These are phyloP conservation scores for Aeoliscus strigatus DNA, from an alignment of 2,797 vertebrate species.

Conservation along the genomic window DNA sequence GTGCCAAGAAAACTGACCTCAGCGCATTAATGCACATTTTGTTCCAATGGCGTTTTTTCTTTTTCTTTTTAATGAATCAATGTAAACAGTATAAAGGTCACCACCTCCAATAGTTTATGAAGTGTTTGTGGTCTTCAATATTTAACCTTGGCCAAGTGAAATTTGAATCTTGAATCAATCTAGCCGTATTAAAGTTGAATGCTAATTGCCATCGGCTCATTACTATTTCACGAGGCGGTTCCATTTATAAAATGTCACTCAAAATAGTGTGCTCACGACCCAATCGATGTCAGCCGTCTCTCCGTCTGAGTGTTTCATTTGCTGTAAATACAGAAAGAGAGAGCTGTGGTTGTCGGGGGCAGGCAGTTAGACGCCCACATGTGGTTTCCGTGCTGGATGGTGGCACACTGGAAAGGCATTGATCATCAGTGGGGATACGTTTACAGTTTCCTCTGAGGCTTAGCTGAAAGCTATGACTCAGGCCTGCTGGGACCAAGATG, in stretches of 20 bases:
- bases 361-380: constrained; percentile 60
- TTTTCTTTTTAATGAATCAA: constrained; percentile 30
- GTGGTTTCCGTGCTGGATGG: constrained; percentile 57
- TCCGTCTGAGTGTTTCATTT: constrained; percentile 75
- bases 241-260: constrained; percentile 77
- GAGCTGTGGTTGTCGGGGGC: constrained; percentile 70
- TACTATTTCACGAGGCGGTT: constrained; percentile 69
- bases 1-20: too few relatives aligned
- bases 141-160: constrained; percentile 57
- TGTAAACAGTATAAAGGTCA: constrained; percentile 18
- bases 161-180: constrained; percentile 71
- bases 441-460: constrained; percentile 62
- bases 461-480: constrained; percentile 32
- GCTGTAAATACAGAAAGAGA: constrained; percentile 76
- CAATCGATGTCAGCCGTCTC: constrained; percentile 73
- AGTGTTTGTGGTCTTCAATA: constrained; percentile 48
- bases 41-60: too few relatives aligned
- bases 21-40: too few relatives aligned
- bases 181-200: constrained; percentile 62
- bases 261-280: constrained; percentile 70
- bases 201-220: constrained; percentile 70
- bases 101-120: constrained; percentile 24
- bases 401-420: constrained; percentile 69
- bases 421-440: constrained; percentile 64
- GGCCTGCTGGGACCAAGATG: constrained; percentile 52